Conservation (phyloP, 2,888 invertebrate genomes). For the Aphodius granarius region DNA sequence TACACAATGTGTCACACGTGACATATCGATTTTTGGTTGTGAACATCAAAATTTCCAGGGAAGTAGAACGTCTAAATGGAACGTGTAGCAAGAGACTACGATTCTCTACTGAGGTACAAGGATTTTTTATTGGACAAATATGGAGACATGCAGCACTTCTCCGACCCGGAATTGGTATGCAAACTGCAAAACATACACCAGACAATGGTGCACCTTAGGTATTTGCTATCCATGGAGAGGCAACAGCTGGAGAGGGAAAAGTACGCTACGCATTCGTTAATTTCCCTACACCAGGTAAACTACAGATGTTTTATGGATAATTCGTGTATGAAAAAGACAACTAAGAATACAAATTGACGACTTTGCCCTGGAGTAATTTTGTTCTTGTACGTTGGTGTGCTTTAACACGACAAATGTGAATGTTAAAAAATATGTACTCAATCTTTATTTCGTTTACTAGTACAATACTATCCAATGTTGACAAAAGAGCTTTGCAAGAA, state of each 20-base stretch:
- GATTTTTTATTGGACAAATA: slow-evolving; percentile 11
- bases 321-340: no score
- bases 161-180: not conserved
- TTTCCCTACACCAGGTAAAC: slow-evolving; percentile 7
- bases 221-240: slow-evolving; percentile 22
- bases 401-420: no score
- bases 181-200: slow-evolving; percentile 26
- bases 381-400: no score
- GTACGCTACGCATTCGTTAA: slow-evolving; percentile 22
- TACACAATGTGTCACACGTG: not conserved
- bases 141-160: slow-evolving; percentile 8
- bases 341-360: no score
- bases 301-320: slow-evolving; percentile 13
- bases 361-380: no score
- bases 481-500: not conserved
- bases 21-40: not conserved
- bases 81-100: slow-evolving; percentile 17
- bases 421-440: no score
- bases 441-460: no score
- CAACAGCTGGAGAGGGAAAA: slow-evolving; percentile 26
- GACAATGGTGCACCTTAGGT: slow-evolving; percentile 21
- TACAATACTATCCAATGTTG: no score
- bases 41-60: slow-evolving; percentile 1
- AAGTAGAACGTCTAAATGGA: slow-evolving; percentile 14
- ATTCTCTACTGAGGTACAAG: slow-evolving; percentile 19